A percentile compares a stretch with the other conserved stretches of the same genome.
These are phyloP conservation scores for Planiliza haematocheilus DNA, from an alignment of 2,113 vertebrate species.

Conservation along the genomic window DNA sequence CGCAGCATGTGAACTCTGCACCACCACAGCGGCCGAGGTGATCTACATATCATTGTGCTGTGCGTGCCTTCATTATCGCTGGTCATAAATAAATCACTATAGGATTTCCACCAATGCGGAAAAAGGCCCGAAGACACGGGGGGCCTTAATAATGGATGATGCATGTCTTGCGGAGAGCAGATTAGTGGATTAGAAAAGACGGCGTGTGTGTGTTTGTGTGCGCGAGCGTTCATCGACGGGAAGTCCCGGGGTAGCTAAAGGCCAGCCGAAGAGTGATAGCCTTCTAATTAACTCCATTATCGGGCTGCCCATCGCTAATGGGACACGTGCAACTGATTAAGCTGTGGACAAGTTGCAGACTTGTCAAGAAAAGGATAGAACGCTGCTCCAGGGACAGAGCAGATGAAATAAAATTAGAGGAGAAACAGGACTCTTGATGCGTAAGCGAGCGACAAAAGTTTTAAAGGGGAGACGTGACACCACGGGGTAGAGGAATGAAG, in stretches of 20 bases:
- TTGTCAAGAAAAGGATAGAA: background rate
- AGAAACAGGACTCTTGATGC: background rate
- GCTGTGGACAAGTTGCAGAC: background rate
- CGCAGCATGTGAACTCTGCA: conserved; percentile 8
- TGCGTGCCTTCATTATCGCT: conserved; percentile 52
- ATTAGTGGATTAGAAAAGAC: conserved; percentile 39
- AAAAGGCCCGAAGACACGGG: conserved; percentile 33
- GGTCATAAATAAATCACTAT: conserved; percentile 57
- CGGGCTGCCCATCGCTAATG: conserved; percentile 49
- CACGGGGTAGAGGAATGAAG: fast-evolving
- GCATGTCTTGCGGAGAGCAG: conserved; percentile 31
- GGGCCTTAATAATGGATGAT: conserved; percentile 58
- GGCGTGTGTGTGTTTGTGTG: conserved; percentile 6
- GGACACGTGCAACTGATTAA: conserved; percentile 50
- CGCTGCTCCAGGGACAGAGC: background rate
- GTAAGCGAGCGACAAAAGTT: background rate
- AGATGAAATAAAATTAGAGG: background rate
- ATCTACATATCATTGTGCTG: conserved; percentile 15
- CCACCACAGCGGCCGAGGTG: background rate
- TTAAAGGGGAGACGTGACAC: background rate
- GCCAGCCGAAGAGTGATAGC: conserved; percentile 54
- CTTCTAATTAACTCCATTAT: conserved; percentile 67
- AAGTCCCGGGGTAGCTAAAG: conserved; percentile 52
- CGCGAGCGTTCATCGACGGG: conserved; percentile 36
- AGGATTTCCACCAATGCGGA: conserved; percentile 13